A percentile compares a stretch with the other conserved stretches of the same genome.
Evolutionary conservation across 2,113 vertebrate genomes (phyloP).

Genomic region (Paralichthys olivaceus): DNA sequence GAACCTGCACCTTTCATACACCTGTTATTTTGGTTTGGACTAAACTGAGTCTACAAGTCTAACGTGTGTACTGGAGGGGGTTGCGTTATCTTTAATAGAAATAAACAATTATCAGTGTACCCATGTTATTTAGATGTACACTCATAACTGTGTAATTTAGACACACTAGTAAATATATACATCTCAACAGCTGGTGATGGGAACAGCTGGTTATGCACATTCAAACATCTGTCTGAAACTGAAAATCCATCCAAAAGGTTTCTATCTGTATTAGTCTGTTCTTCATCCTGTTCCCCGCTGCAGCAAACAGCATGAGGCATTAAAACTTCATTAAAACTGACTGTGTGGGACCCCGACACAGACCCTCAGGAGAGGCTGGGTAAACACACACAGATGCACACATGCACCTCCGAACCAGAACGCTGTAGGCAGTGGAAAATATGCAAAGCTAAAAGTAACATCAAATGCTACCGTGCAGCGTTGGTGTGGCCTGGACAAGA

Average conservation of each 20-base stretch:
- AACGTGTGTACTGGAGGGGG: no score
- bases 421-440: conserved; percentile 29
- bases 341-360: conserved; percentile 1
- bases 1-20: no score
- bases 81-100: no score
- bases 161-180: neutral
- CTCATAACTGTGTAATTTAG: neutral
- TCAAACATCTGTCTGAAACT: neutral
- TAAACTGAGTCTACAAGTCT: no score
- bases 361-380: neutral
- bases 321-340: conserved; percentile 14
- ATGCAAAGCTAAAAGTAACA: conserved; percentile 43
- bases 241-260: neutral
- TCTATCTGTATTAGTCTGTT: conserved; percentile 6
- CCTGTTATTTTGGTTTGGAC: no score
- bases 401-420: neutral
- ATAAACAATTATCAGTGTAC: no score
- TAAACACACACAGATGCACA: conserved; percentile 9
- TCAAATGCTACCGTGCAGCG: conserved; percentile 2
- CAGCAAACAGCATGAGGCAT: neutral
- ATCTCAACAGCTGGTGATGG: neutral
- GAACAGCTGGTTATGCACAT: neutral
- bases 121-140: no score
- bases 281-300: neutral
- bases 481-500: neutral